Conservation (phyloP, 2,113 vertebrate species). For the Coracopsis vasa region DNA sequence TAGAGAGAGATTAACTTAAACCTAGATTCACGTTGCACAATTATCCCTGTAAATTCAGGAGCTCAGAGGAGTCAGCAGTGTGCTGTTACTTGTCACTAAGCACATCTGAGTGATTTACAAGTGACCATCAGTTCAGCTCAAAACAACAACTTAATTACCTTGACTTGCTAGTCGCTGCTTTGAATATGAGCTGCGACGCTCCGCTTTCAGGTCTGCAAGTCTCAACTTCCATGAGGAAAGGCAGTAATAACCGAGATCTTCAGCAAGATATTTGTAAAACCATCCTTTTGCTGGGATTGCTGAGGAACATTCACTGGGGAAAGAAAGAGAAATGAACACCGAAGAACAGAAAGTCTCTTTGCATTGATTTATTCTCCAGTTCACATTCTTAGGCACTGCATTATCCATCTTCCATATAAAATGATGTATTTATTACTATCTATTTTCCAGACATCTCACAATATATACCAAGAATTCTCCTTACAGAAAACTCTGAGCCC, state of each 20-base stretch:
- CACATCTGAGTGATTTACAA: neutral
- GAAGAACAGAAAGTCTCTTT: neutral
- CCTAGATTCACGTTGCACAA: neutral
- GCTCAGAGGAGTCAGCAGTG: neutral
- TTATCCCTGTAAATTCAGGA: slow-evolving; percentile 1
- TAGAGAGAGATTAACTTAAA: neutral
- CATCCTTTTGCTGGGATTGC: neutral
- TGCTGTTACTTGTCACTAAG: neutral
- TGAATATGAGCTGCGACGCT: accelerated
- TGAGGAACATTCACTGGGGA: neutral
- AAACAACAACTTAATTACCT: neutral
- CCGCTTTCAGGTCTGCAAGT: neutral
- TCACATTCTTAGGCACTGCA: neutral
- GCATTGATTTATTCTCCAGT: slow-evolving; percentile 26
- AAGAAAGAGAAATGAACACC: neutral
- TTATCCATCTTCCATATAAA: neutral
- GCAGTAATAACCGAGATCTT: neutral
- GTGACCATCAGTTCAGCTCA: neutral
- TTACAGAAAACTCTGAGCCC: neutral
- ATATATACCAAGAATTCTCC: neutral
- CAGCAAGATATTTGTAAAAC: neutral
- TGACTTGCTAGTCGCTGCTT: neutral
- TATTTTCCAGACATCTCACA: slow-evolving; percentile 9
- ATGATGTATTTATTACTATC: slow-evolving; percentile 5
- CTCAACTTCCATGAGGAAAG: neutral